Base-by-base conservation (phyloP, 1,140 invertebrate genomes). In the Hyles vespertilio region DNA sequence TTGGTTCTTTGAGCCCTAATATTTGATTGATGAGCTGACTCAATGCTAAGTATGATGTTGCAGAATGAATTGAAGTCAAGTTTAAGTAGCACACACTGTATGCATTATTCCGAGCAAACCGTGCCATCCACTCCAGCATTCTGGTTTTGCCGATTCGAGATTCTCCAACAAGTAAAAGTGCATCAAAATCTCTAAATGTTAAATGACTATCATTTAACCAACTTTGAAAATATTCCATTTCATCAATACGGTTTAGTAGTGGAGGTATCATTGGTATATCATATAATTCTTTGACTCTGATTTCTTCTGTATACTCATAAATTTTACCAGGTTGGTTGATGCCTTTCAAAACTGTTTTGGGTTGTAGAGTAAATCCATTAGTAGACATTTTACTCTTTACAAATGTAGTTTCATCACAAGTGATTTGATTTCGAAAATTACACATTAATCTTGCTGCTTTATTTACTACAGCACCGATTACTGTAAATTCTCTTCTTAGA, bases 361-460 rank as follows among this genome's bases (percentile, higher is more conserved):
- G 85, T 72, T 91, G 85, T 7, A 90, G 69, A 51, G 84, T 82
- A 74, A 92, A 93, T 51, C 89, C 87, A 44, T 89, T 84, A 10
- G 76, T 72, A 0, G 89, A 89, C 65, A 92, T 87, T 84, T 91
- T 90, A 53, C 91, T 91, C 67, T 88, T 85, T 40, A 91, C 75
- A 76, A 86, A 92, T 9, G 92, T 92, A 6, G 89, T 83, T 70
- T 91, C 89, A 63, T 92, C 92, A 69, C 92, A 93, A 3, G 91
- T 91, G 3, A 92, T 86, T 81, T 87, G 92, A 58, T 93, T 90
- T 1, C 90, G 89, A 74, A 94, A 95, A 11, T 91, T 89, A 61
- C 92, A 91, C 94, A 95, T 95, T 10, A 96, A 85, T 61, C 94
- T 84, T 3, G 94, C 94, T 8, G 94, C 94, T 79, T 94, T 95